Evolutionary conservation across 1,140 invertebrate genomes (phyloP).

Genomic region (Trachymyrmex septentrionalis): DNA sequence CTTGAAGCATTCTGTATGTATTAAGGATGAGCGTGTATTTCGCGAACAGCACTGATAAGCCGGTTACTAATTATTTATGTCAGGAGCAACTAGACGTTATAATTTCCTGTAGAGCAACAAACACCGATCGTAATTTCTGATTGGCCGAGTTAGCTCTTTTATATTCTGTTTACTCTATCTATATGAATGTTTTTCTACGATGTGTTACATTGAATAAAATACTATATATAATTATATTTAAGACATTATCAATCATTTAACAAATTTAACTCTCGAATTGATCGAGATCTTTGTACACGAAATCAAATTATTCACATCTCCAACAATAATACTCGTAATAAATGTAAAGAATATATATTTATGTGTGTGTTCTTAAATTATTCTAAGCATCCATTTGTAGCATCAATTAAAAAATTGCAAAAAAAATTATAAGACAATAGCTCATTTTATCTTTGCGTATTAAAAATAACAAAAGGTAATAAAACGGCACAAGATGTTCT

Average conservation of each 20-base stretch:
- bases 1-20: background rate
- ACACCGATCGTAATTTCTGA: slow-evolving; percentile 30
- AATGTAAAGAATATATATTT: background rate
- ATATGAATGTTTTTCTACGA: background rate
- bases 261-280: background rate
- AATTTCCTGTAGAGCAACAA: slow-evolving; percentile 43
- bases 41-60: background rate
- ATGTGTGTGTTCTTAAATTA: background rate
- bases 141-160: slow-evolving; percentile 46
- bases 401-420: background rate
- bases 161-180: slow-evolving; percentile 20
- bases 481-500: background rate
- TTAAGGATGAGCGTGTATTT: background rate
- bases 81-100: slow-evolving; percentile 15
- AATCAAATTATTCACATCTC: background rate
- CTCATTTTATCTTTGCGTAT: background rate
- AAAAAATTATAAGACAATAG: slow-evolving; percentile 9
- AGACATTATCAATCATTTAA: slow-evolving; percentile 3
- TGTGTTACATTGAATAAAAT: background rate
- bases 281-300: background rate
- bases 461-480: background rate
- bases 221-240: background rate
- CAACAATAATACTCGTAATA: background rate
- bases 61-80: background rate
- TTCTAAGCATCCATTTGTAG: background rate